Evolutionary conservation across 1,140 invertebrate genomes (phyloP).

Genomic region (Magallana ariakensis): DNA sequence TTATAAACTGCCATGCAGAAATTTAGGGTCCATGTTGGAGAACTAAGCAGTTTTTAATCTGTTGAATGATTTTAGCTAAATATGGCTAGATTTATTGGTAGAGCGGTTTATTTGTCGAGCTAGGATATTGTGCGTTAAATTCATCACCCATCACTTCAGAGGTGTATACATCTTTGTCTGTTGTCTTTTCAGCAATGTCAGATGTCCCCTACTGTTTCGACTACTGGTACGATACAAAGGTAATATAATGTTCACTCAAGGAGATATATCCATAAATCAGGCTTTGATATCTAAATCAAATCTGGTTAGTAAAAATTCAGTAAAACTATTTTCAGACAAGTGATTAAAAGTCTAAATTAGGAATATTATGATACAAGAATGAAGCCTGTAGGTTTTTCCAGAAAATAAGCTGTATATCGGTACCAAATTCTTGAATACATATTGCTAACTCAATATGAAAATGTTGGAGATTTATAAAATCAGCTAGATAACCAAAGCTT

Average conservation of each 20-base stretch:
- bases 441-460: too few species aligned
- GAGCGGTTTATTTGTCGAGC: not conserved
- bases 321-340: conserved; percentile 1
- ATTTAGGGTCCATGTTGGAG: conserved; percentile 4
- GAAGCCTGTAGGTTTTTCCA: too few species aligned
- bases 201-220: conserved; percentile 78
- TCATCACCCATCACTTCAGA: conserved; percentile 20
- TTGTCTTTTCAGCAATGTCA: conserved; percentile 72
- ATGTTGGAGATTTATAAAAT: too few species aligned
- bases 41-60: not conserved
- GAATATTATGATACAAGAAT: too few species aligned
- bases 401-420: too few species aligned
- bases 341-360: too few species aligned
- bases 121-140: not conserved
- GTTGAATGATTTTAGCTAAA: not conserved
- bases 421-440: too few species aligned
- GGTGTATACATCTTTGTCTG: conserved; percentile 18
- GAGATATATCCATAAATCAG: not conserved
- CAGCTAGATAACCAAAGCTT: too few species aligned
- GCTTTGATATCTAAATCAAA: not conserved
- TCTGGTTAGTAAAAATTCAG: too few species aligned
- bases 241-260: conserved; percentile 53
- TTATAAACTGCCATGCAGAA: not conserved
- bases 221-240: conserved; percentile 76
- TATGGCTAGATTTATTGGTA: not conserved